Conservation (phyloP, 2,888 invertebrate species). For the Lepeophtheirus nordmannii region DNA sequence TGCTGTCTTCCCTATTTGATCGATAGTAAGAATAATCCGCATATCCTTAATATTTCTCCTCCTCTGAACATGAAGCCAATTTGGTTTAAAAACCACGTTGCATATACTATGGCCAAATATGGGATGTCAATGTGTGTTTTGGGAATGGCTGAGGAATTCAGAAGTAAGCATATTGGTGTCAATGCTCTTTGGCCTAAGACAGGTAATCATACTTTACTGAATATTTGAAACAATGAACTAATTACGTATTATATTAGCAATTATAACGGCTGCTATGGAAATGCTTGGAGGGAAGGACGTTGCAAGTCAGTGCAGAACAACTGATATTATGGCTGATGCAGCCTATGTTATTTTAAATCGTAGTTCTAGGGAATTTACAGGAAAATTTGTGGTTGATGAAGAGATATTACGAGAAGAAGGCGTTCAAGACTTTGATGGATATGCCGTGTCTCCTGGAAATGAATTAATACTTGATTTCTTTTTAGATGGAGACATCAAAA, state of each 20-base stretch:
- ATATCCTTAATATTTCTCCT: slow-evolving; percentile 86
- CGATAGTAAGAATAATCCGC: slow-evolving; percentile 51
- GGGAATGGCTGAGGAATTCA: slow-evolving; percentile 90
- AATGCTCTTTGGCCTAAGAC: slow-evolving; percentile 94
- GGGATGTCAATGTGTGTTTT: slow-evolving; percentile 97
- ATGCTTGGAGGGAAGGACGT: slow-evolving; percentile 52
- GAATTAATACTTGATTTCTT: slow-evolving; percentile 75
- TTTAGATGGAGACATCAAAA: slow-evolving; percentile 42
- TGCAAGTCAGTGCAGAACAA: slow-evolving; percentile 51
- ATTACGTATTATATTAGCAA: slow-evolving; percentile 43
- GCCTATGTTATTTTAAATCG: slow-evolving; percentile 61
- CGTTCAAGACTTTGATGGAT: slow-evolving; percentile 58
- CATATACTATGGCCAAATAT: slow-evolving; percentile 96
- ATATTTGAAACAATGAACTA: neutral
- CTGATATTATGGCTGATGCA: slow-evolving; percentile 75
- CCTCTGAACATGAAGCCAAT: slow-evolving; percentile 71
- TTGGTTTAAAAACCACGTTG: slow-evolving; percentile 84
- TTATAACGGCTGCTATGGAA: slow-evolving; percentile 81
- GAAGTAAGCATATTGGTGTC: slow-evolving; percentile 62
- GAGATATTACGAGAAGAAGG: slow-evolving; percentile 62
- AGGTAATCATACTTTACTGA: slow-evolving; percentile 39
- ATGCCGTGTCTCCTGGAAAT: slow-evolving; percentile 63
- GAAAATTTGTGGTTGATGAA: slow-evolving; percentile 85
- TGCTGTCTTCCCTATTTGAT: slow-evolving; percentile 64
- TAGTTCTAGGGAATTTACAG: slow-evolving; percentile 28